Evolutionary conservation across 2,888 invertebrate species (phyloP), one percentile per base, ranked within the genome.

Genomic region (Tholera decimalis): DNA sequence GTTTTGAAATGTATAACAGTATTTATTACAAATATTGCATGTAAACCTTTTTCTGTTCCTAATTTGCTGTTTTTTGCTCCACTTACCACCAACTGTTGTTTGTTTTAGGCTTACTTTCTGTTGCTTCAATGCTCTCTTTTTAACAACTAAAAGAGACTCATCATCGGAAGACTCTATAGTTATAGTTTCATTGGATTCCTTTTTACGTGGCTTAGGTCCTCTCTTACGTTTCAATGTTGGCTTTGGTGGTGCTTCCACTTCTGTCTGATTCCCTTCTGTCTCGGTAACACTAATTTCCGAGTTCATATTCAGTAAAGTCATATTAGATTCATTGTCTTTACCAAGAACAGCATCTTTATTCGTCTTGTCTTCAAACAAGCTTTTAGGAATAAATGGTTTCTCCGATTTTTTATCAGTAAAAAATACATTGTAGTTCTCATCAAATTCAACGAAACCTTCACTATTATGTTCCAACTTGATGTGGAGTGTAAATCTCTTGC

Each of bases 1-100:
- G 55, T 94, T 93, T 61, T 94, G 93, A 26, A 79, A 90, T 0
- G 95, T 95, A 22, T 92, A 93, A 46, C 95, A 95, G 46, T 93
- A 89, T 72, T 91, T 91, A 0, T 91, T 85, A 63, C 95, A 95
- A 15, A 88, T 69, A 0, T 82, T 79, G 18, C 95, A 95, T 0
- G 89, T 88, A 2, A 94, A 88, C 43, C 83, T 80, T 3, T 79
- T 83, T 30, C 72, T 82, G 3, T 80, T 82, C 1, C 67, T 43
- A 8, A 47, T 63, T 0, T 47, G 7, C 26, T 67, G 50, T 1
- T 59, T 68, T 9, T 57, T 75, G 57, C 57, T 54, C 63, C 33
- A 66, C 55, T 62, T 62, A 37, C 33, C 65, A 22, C 44, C 2
- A 35, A 15, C 26, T 62, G 8, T 8, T 6, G n/a, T 0, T 15